Conservation (phyloP, 2,797 vertebrate genomes). For the Rhodeus uyekii region DNA sequence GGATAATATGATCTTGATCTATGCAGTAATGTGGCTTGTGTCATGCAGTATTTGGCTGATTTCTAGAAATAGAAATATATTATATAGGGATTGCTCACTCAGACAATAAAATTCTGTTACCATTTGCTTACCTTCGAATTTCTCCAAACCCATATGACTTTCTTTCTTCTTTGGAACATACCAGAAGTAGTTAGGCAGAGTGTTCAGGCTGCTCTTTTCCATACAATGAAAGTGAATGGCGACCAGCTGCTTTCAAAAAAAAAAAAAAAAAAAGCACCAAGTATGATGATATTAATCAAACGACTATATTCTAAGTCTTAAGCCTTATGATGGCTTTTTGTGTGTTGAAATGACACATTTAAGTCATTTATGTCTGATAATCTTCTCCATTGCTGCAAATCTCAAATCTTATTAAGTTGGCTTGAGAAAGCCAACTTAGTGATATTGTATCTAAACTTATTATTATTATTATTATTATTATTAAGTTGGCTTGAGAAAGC, state of each 20-base stretch:
- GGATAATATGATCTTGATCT: slow-evolving; percentile 17
- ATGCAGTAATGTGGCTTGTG: neutral
- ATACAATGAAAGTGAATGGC: neutral
- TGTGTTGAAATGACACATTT: neutral
- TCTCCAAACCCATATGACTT: neutral
- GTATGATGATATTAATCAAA: neutral
- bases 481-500: too few relatives aligned
- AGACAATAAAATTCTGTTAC: neutral
- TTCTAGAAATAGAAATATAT: neutral
- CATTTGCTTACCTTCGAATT: neutral
- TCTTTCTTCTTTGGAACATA: neutral
- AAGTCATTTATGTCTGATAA: neutral
- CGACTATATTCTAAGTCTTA: neutral
- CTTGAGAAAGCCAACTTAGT: too few relatives aligned
- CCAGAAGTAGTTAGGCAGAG: neutral
- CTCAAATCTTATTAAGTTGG: too few relatives aligned
- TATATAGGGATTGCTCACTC: neutral
- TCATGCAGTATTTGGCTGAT: slow-evolving; percentile 14
- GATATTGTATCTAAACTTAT: too few relatives aligned
- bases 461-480: too few relatives aligned
- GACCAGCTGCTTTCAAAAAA: neutral
- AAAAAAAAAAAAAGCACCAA: neutral
- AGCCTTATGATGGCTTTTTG: neutral
- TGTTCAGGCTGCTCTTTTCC: neutral
- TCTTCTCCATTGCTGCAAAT: neutral